A percentile compares a stretch with the other conserved stretches of the same genome.
phyloP scores from a whole-genome alignment of 2,113 vertebrate genomes.

The Neodon shergylaensis region DNA sequence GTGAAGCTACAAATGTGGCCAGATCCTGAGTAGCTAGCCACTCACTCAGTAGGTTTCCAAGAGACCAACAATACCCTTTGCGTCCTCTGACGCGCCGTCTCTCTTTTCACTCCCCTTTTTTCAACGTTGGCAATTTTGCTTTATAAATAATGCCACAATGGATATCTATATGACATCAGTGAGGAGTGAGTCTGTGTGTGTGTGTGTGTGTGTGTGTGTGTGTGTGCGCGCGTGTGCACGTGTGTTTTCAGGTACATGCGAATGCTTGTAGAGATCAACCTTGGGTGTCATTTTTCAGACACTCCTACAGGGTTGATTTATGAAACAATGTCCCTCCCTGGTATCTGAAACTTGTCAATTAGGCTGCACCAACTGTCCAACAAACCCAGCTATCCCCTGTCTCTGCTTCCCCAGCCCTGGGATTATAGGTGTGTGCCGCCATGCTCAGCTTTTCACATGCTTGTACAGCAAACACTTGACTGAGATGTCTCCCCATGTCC shows the following conservation, averaged over 20 bases:
- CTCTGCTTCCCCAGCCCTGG: neutral
- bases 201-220: neutral
- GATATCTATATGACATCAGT: too few relatives aligned
- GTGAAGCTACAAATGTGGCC: neutral
- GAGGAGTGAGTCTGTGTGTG: neutral
- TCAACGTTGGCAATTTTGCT: neutral
- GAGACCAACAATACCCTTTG: neutral
- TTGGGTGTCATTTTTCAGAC: neutral
- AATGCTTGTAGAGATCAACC: neutral
- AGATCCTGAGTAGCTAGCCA: neutral
- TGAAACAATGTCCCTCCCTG: too few relatives aligned
- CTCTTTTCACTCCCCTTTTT: neutral
- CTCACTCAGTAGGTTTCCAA: neutral
- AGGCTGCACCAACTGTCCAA: neutral
- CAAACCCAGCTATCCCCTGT: neutral
- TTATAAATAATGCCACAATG: neutral
- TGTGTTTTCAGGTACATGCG: neutral
- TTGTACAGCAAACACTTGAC: neutral
- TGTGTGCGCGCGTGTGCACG: accelerated
- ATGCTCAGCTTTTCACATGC: neutral
- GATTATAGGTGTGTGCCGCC: neutral
- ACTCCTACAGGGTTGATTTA: neutral
- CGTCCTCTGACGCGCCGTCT: neutral
- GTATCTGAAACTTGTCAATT: neutral
- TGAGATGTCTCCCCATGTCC: accelerated